Percentiles rank a stretch among this genome's conserved stretches.
phyloP scores from a whole-genome alignment of 2,113 vertebrate species.

The Chinchilla lanigera region DNA sequence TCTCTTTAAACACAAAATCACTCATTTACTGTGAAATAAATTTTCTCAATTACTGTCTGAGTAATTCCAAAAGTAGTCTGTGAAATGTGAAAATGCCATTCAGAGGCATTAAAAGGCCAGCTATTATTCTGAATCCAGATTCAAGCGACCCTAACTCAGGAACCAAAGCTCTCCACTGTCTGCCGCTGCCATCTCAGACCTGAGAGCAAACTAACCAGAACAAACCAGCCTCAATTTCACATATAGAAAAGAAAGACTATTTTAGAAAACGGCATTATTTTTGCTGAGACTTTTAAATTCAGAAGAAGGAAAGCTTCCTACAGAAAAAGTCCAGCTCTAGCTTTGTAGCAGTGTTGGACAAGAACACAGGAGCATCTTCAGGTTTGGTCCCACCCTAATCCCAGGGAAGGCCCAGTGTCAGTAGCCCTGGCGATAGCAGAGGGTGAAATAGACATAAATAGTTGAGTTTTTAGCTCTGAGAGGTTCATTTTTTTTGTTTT shows the following conservation, averaged over 20 bases:
- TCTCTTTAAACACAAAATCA: not conserved
- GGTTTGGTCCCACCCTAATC: not conserved
- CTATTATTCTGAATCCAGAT: not conserved
- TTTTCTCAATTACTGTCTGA: not conserved
- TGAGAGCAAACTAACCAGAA: not conserved
- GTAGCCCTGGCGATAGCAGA: not conserved
- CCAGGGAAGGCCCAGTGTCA: not conserved
- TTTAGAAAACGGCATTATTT: slow-evolving; percentile 8
- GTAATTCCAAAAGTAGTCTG: not conserved
- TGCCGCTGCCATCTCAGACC: not conserved
- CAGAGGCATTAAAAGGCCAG: not conserved
- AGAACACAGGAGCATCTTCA: slow-evolving; percentile 37
- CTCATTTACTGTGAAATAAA: not conserved
- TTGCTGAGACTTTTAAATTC: slow-evolving; percentile 32
- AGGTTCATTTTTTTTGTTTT: slow-evolving; percentile 18
- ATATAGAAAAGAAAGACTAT: not conserved
- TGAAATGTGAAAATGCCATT: not conserved
- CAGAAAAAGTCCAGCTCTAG: slow-evolving; percentile 38
- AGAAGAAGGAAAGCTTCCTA: slow-evolving; percentile 30
- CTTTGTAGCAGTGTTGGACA: not conserved
- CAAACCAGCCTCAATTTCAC: not conserved
- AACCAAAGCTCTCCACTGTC: not conserved
- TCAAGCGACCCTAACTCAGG: not conserved
- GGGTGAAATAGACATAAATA: not conserved
- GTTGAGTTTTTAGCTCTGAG: not conserved